phyloP scores from a whole-genome alignment of 2,888 invertebrate genomes.

The Drosophila vallismaia region DNA sequence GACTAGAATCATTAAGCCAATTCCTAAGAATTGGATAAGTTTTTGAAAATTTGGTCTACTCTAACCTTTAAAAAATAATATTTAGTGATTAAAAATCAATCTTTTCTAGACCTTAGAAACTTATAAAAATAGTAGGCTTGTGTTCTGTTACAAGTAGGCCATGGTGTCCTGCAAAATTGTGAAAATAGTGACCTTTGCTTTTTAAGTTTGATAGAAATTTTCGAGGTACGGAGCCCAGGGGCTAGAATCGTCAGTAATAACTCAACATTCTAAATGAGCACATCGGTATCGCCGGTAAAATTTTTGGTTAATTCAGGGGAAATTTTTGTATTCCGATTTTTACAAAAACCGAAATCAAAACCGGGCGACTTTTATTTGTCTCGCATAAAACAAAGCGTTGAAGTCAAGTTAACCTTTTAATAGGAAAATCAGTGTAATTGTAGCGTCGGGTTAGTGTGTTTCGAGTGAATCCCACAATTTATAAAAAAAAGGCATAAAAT shows the following conservation, averaged over 20 bases:
- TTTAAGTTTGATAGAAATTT: background rate
- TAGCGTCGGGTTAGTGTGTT: background rate
- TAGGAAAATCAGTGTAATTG: background rate
- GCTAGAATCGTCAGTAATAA: background rate
- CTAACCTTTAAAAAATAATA: too few relatives aligned
- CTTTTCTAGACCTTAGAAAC: too few relatives aligned
- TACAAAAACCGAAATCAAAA: background rate
- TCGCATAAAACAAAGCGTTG: background rate
- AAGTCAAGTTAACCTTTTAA: background rate
- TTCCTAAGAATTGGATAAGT: too few relatives aligned
- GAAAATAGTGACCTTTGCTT: background rate
- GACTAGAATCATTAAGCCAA: too few relatives aligned
- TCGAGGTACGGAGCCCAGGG: background rate
- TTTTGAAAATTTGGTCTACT: too few relatives aligned
- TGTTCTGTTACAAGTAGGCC: background rate
- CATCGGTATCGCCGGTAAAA: background rate
- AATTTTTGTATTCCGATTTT: conserved; percentile 8
- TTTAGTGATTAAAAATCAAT: too few relatives aligned
- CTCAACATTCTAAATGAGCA: background rate
- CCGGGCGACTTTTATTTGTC: background rate
- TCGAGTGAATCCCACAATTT: background rate
- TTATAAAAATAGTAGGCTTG: background rate
- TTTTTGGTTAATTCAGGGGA: background rate
- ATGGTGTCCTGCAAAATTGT: background rate
- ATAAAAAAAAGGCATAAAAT: background rate